Base-by-base conservation (phyloP, 35 echinoderm and acorn worm genomes). In the Diadema setosum region DNA sequence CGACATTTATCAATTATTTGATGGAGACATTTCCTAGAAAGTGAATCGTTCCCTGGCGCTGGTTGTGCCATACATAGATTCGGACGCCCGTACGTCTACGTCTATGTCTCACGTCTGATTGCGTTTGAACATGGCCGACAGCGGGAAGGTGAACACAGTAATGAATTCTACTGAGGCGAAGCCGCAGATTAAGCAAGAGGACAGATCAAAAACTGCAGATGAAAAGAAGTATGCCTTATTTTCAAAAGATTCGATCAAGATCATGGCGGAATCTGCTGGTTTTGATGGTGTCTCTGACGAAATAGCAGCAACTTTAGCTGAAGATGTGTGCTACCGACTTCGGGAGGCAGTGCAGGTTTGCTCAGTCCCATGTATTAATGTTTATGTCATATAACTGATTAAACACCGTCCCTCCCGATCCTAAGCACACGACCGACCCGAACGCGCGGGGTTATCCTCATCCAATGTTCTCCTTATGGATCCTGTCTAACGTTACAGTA, bases 281-380 rank as follows among this genome's bases (percentile, higher is more conserved):
- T 45, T 89, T 41, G 58, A 90, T 7, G 42, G 45, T 31, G 29
- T 98, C n/a, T 84, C 88, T 2, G 83, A 88, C 16, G 96, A 98
- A 55, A 91, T 91, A 58, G 83, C 89, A 27, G 46, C 70, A 25
- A 42, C 89, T 42, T 73, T 98, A 42, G 92, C 96, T 14, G 88
- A 98, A 86, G 96, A 98, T 63, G 89, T 98, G 12, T 91, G 92
- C 45, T 98, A 98, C 41, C 42, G 96, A 70, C 49, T 98, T 4
- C 93, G 96, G 25, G 92, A 98, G 87, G 89, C 93, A 48, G 82
- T 93, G 23, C 95, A 98, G 89, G 95, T 98, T 93, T 58, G 74
- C 36, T 3, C 25, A 42, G 26, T 31, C 8, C 21, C 18, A 88
- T 58, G 17, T 27, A 87, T 3, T 64, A n/a, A 55, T 12, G 21